Conservation (phyloP, 2,888 invertebrate genomes). For the Conops quadrifasciatus region DNA sequence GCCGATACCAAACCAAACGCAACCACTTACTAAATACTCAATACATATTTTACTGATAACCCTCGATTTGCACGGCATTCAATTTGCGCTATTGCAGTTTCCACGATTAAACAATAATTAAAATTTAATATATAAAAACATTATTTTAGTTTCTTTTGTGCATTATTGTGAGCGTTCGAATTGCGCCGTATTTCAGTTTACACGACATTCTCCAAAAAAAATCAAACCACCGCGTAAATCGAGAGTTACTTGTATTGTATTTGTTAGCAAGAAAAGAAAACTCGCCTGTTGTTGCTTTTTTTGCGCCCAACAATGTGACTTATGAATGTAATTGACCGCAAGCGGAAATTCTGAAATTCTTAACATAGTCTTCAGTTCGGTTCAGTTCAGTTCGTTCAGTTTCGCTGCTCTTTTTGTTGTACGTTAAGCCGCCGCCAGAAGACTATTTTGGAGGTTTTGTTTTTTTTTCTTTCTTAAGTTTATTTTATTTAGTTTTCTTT, state of each 20-base stretch:
- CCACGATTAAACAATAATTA: too few species aligned
- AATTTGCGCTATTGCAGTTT: too few species aligned
- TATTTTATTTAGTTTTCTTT: too few species aligned
- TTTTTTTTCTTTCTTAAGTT: not conserved
- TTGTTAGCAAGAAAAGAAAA: not conserved
- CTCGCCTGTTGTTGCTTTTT: slow-evolving; percentile 4
- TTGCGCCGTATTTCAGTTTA: too few species aligned
- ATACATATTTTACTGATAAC: not conserved
- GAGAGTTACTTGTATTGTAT: not conserved
- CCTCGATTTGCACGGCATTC: too few species aligned
- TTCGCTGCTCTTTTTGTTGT: slow-evolving; percentile 12
- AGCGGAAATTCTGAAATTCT: slow-evolving; percentile 30
- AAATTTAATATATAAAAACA: too few species aligned
- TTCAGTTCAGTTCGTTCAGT: too few species aligned
- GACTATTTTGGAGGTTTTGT: not conserved
- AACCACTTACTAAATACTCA: not conserved
- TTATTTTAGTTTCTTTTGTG: too few species aligned
- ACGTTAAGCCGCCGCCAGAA: not conserved
- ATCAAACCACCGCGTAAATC: too few species aligned
- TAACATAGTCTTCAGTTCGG: slow-evolving; percentile 11
- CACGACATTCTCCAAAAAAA: too few species aligned
- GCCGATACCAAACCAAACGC: slow-evolving; percentile 1
- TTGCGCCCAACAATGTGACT: slow-evolving; percentile 41
- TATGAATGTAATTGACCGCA: slow-evolving; percentile 48
- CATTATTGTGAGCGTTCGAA: too few species aligned